Conservation (phyloP, 1,140 invertebrate species). For the Rhyzopertha dominica region DNA sequence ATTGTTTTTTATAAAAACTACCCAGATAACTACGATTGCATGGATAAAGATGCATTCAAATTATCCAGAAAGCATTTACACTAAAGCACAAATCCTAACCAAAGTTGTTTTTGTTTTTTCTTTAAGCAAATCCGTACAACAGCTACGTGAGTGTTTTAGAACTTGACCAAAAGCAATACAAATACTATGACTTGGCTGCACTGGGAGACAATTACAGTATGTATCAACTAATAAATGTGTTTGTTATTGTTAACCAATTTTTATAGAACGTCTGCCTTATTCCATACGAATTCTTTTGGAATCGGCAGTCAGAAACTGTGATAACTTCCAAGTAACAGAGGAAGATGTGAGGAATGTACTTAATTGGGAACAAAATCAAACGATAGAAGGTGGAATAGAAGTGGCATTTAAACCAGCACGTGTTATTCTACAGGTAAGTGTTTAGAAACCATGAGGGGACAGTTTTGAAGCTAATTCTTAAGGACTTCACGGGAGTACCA, state of each 20-base stretch:
- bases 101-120: conserved; percentile 32
- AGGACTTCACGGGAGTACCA: conserved; percentile 96
- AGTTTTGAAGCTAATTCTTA: conserved; percentile 22
- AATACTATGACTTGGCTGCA: conserved; percentile 69
- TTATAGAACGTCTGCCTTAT: conserved; percentile 78
- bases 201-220: conserved; percentile 76
- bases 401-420: conserved; percentile 93
- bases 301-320: conserved; percentile 93
- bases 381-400: conserved; percentile 69
- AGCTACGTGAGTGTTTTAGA: conserved; percentile 61
- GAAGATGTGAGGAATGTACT: conserved; percentile 87
- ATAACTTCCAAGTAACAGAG: conserved; percentile 85
- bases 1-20: background rate
- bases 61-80: background rate
- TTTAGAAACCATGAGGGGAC: background rate
- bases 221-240: conserved; percentile 26
- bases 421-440: conserved; percentile 86
- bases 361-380: conserved; percentile 81
- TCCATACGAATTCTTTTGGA: conserved; percentile 92
- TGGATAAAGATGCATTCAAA: background rate
- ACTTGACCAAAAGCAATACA: conserved; percentile 60
- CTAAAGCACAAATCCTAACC: conserved; percentile 9
- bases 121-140: conserved; percentile 66
- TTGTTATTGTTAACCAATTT: conserved; percentile 15
- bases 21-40: background rate